Evolutionary conservation across 2,797 vertebrate genomes (phyloP).

Genomic region (Acropternis orthonyx): DNA sequence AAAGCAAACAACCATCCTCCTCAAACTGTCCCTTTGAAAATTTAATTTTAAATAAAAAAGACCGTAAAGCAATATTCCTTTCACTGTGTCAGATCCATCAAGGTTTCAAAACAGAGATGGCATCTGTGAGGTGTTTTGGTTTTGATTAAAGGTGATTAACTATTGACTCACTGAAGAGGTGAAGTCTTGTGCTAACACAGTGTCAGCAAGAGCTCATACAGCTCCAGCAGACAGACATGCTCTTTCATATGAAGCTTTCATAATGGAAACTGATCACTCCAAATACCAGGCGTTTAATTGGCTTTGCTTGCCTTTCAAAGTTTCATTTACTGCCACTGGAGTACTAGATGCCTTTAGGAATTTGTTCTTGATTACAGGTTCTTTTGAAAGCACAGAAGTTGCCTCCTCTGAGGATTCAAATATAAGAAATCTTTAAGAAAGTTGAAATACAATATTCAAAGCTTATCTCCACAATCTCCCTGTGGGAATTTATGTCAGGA

Average conservation of each 20-base stretch:
- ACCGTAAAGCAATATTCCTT: neutral
- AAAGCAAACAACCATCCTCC: neutral
- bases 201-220: neutral
- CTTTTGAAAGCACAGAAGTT: neutral
- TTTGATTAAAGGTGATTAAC: neutral
- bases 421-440: neutral
- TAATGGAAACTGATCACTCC: neutral
- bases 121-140: neutral
- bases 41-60: no score
- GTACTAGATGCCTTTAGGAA: neutral
- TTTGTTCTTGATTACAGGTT: neutral
- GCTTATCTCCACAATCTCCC: neutral
- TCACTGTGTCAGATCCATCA: neutral
- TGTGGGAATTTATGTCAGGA: neutral
- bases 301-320: neutral
- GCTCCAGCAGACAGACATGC: neutral
- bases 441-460: neutral
- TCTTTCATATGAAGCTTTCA: neutral
- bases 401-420: neutral
- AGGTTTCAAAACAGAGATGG: neutral
- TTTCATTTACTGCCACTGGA: neutral
- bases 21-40: neutral
- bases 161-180: neutral
- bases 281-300: neutral
- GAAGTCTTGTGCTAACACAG: neutral